phyloP scores from a whole-genome alignment of 2,797 vertebrate genomes.

The Cuniculus paca region DNA sequence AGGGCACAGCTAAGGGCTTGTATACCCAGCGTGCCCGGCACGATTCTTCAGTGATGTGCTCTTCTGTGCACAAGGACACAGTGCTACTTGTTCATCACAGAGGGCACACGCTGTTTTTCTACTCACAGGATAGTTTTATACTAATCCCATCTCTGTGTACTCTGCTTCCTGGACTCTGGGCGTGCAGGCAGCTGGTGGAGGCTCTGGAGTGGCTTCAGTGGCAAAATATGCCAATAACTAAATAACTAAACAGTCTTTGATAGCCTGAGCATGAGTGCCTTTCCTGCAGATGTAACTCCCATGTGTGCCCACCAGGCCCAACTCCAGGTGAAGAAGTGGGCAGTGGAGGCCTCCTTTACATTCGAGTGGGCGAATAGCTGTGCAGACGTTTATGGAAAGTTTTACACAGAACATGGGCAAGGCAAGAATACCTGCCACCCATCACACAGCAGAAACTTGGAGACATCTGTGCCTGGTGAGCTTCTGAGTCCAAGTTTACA shows the following conservation, averaged over 20 bases:
- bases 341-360: not conserved
- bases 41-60: not conserved
- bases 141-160: constrained; percentile 42
- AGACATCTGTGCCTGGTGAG: not conserved
- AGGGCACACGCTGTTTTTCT: constrained; percentile 32
- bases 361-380: not conserved
- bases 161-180: constrained; percentile 46
- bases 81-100: not conserved
- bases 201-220: not conserved
- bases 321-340: not conserved
- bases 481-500: not conserved
- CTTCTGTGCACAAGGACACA: constrained; percentile 31
- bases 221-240: not conserved
- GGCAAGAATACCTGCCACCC: not conserved
- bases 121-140: constrained; percentile 55
- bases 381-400: not conserved
- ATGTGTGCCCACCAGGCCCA: not conserved
- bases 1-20: constrained; percentile 58
- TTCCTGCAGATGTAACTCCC: constrained; percentile 10
- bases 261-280: not conserved
- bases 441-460: not conserved
- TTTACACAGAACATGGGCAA: not conserved
- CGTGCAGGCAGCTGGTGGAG: constrained; percentile 50
- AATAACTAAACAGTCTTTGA: not conserved
- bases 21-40: not conserved